Conservation (phyloP, 2,113 vertebrate species). For the Rhinoderma darwinii region DNA sequence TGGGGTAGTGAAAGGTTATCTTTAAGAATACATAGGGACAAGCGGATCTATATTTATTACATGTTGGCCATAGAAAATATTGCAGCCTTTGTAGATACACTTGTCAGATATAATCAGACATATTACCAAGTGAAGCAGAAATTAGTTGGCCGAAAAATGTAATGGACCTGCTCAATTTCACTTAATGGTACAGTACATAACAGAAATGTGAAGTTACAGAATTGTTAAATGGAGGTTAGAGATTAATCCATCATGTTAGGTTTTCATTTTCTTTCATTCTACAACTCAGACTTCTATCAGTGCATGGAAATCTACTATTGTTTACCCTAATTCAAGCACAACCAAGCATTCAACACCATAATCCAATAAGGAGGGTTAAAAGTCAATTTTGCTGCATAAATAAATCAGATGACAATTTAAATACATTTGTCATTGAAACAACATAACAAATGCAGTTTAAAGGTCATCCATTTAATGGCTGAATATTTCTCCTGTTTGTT, state of each 20-base stretch:
- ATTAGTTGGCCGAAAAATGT: not conserved
- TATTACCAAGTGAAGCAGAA: not conserved
- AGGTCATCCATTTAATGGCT: not conserved
- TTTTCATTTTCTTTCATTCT: not conserved
- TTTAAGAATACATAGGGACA: not conserved
- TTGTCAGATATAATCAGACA: slow-evolving; percentile 12
- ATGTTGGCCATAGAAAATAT: not conserved
- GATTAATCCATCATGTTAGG: not conserved
- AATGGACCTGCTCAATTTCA: not conserved
- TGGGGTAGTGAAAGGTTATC: not conserved
- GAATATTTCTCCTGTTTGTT: not conserved
- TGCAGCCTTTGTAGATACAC: not conserved
- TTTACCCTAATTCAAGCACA: not conserved
- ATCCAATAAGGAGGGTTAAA: not conserved
- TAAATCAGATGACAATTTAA: not conserved
- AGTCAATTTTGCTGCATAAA: not conserved
- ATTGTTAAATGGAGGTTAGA: slow-evolving; percentile 6
- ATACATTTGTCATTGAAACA: not conserved
- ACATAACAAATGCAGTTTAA: not conserved
- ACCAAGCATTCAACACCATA: not conserved
- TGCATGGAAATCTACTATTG: not conserved
- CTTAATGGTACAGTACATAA: not conserved
- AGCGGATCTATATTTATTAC: not conserved
- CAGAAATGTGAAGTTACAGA: not conserved
- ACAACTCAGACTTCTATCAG: not conserved